A percentile compares a stretch with the other conserved stretches of the same genome.
These are phyloP conservation scores for Tretioscincus oriximinensis DNA, from an alignment of 2,113 vertebrate genomes.

Conservation along the genomic window DNA sequence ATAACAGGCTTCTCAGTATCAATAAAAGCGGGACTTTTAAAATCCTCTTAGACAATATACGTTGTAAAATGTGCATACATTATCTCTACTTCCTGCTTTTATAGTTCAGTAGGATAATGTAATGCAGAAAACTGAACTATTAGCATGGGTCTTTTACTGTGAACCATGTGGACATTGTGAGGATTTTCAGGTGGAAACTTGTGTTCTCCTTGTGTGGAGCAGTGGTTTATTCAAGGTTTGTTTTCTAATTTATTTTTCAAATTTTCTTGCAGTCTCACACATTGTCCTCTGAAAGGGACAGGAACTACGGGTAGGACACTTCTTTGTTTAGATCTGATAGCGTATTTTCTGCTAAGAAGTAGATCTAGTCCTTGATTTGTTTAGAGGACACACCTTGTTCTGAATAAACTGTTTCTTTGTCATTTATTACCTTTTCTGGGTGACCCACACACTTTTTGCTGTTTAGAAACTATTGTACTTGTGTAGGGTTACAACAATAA, in stretches of 20 bases:
- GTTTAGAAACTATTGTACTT: conserved; percentile 38
- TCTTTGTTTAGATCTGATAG: no score
- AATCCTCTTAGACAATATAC: neutral
- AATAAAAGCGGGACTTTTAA: neutral
- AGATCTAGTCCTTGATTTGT: neutral
- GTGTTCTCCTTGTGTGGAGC: neutral
- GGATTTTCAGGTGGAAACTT: neutral
- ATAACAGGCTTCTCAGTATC: neutral
- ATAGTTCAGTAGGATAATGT: neutral
- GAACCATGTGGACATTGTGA: accelerated
- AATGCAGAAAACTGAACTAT: no score
- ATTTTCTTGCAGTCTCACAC: neutral
- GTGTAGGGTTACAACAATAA: conserved; percentile 18
- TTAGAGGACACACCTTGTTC: conserved; percentile 16
- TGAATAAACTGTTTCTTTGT: conserved; percentile 5
- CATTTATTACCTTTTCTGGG: conserved; percentile 29
- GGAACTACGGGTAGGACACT: neutral
- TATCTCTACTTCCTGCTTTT: neutral
- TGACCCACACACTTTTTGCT: conserved; percentile 19
- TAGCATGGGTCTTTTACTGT: conserved; percentile 11
- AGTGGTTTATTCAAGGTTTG: neutral
- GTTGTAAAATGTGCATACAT: neutral
- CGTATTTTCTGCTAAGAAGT: neutral
- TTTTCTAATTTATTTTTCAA: neutral
- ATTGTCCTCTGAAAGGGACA: conserved; percentile 14